Base-by-base conservation (phyloP, 2,113 vertebrate genomes). In the Alligator mississippiensis region DNA sequence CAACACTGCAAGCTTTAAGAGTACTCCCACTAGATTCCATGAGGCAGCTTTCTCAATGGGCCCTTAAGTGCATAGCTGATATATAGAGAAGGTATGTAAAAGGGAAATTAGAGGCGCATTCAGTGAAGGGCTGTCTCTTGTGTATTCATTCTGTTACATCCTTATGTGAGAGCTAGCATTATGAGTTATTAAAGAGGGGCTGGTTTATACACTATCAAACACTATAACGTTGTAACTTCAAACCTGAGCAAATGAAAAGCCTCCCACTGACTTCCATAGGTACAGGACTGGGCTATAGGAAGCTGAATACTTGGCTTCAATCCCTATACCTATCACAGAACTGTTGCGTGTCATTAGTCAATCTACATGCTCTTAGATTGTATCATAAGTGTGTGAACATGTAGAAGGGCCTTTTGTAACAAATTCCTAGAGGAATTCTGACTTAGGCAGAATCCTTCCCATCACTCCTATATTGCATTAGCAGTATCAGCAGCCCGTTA, bases 391-490 rank as follows among this genome's bases (percentile, higher is more conserved):
- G 70, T 12, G n/a, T 30, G 83, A 94, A 92, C 47, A 66, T 91
- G 92, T 85, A 90, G 93, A 94, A 89, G 85, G 93, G 91, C 87
- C 54, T 78, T 83, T 88, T 97, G 89, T 93, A 95, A 96, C 92
- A 95, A 85, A 25, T 54, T 91, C 89, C 62, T 0, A 1, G 60
- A 60, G 89, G 27, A 5, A 93, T 55, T 79, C 4, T 0, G 19
- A 62, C 82, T 16, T 1, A 2, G 90, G 90, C 91, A 87, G 87
- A 89, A 87, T 88, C 84, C 90, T 83, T 93, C 72, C 92, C 91
- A 89, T 59, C 92, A 4, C 68, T 93, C 90, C 76, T 82, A 79
- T 61, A 90, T 85, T 84, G 93, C 0, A 72, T 57, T 85, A 75
- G 80, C 89, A 81, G 19, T 70, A 74, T 58, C 82, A 87, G 87